Evolutionary conservation across 2,113 vertebrate genomes (phyloP).

Genomic region (Semnopithecus entellus): DNA sequence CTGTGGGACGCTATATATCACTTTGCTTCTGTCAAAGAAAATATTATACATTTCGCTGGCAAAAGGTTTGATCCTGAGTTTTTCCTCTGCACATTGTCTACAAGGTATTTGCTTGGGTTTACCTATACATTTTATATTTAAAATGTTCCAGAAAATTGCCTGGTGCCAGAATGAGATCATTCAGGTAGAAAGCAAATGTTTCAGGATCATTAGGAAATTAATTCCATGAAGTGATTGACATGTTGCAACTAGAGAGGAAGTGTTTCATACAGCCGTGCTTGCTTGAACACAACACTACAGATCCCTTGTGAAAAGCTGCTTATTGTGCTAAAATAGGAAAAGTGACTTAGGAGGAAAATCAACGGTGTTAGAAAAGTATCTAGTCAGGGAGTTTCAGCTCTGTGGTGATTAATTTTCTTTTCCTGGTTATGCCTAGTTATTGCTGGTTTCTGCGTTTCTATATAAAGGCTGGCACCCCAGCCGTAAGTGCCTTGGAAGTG

Average conservation of each 20-base stretch:
- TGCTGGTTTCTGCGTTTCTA: background rate
- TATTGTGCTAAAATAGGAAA: constrained; percentile 65
- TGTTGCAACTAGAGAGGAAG: constrained; percentile 63
- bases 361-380: constrained; percentile 54
- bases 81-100: constrained; percentile 45
- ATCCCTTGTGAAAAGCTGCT: constrained; percentile 68
- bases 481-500: background rate
- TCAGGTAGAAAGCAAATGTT: constrained; percentile 75
- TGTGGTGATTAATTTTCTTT: background rate
- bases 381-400: constrained; percentile 10
- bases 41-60: constrained; percentile 76
- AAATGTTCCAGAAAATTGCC: constrained; percentile 63
- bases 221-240: constrained; percentile 79
- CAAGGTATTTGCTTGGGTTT: constrained; percentile 50
- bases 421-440: background rate
- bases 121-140: constrained; percentile 66
- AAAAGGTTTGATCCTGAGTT: constrained; percentile 71
- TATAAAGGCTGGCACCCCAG: background rate
- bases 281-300: constrained; percentile 52
- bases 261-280: constrained; percentile 32
- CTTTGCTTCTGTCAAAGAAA: constrained; percentile 81
- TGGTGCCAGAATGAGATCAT: constrained; percentile 36
- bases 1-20: constrained; percentile 77
- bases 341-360: constrained; percentile 56
- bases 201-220: constrained; percentile 80